Base-by-base conservation (phyloP, 2,888 invertebrate genomes). In the Cyaniris semiargus region DNA sequence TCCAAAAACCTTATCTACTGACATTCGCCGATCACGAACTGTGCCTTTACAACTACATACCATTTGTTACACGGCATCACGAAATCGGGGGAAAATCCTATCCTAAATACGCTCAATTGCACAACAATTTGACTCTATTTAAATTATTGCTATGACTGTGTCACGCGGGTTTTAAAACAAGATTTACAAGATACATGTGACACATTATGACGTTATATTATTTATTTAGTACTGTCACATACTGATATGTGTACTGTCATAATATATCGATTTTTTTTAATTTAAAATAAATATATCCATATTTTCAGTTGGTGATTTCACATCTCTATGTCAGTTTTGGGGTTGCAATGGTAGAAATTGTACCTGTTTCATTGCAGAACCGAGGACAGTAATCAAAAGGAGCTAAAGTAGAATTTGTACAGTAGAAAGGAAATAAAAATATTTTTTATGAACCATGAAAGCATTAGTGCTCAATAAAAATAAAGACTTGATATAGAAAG, bases 11-110 rank as follows among this genome's bases (percentile, higher is more conserved):
- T 85, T 83, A 83, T 84, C 86, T 84, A 83, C 83, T 82, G 83
- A 83, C 83, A 85, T 87, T 87, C 85, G 85, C 80, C 78, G 82
- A 89, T 91, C 93, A 92, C 92, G 93, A 93, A 86, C 91, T 86
- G 86, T 90, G 86, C 93, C 91, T 92, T 93, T 93, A 90, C 89
- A 92, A 88, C 86, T 84, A 88, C 53, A 84, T 91, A 89, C 89
- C 90, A 91, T 91, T 91, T 90, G 86, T 88, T 66, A 66, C 66
- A 84, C 86, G 86, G 85, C 91, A 89, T 89, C 88, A 87, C 87
- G 88, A 89, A 88, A 86, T 85, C 82, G 87, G 92, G 93, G 90
- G 92, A 93, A 91, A 85, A 31, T 31, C 93, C 93, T 86, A 83
- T 85, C 84, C 87, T 89, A 88, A 88, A 86, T 82, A 66, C 23